Base-by-base conservation (phyloP, 2,113 vertebrate species). In the Rhinoptilus africanus region DNA sequence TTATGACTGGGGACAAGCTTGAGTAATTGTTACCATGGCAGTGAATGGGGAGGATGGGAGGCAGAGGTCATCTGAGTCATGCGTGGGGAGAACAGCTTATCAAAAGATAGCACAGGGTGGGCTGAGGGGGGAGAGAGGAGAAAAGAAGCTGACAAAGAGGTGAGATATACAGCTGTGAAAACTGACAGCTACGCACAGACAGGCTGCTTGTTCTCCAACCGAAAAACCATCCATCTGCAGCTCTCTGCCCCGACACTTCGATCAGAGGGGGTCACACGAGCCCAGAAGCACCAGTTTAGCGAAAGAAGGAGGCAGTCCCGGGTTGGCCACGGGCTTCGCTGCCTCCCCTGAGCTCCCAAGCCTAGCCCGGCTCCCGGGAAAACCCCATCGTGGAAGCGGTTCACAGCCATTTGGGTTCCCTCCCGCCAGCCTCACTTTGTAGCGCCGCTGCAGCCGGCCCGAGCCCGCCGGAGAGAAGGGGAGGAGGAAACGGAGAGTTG, bases 31-130 rank as follows among this genome's bases (percentile, higher is more conserved):
- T 95, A 97, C 94, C 97, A 97, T 93, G 95, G 96, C 91, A 94
- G 91, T 97, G 96, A 97, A 95, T 93, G 8, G 69, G 82, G 95
- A 96, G 94, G 96, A 97, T 97, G 94, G 92, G 80, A 95, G 68
- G 89, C 95, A 95, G 95, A 95, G 96, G 97, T 97, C 95, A 97
- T 92, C 94, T 97, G 95, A 97, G 97, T 97, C 96, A 97, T 95
- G 86, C 64, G 41, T 66, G 91, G 87, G 62, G 91, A 97, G 95
- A 97, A 96, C 82, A 93, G 94, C 89, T 96, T 94, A 96, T 97
- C 96, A 97, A 97, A 97, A 97, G 97, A 97, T 95, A 97, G 94
- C 95, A 85, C 89, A 88, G 96, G 95, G 96, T 96, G 96, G 95
- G 96, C 92, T 85, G 96, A 88, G 95, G 95, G 86, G 81, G 95